Base-by-base conservation (phyloP, 2,888 invertebrate species). In the Creontiades dilutus region DNA sequence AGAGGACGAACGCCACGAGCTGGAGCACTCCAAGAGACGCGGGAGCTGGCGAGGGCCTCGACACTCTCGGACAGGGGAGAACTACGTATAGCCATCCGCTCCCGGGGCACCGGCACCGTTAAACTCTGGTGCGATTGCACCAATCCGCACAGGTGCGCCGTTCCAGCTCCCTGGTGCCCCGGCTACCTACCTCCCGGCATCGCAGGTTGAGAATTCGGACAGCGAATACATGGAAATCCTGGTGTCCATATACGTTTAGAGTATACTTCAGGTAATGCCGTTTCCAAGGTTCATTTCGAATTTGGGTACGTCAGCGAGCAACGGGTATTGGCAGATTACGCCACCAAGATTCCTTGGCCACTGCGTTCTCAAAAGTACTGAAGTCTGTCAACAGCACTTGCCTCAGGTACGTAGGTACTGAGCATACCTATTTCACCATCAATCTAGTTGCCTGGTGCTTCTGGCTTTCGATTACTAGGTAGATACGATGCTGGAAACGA, bases 1-100 rank as follows among this genome's bases (percentile, higher is more conserved):
- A n/a, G 91, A 90, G 61, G 91, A 90, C n/a, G 91, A 91, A 19
- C 89, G 85, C n/a, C 75, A 82, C 76, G 86, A 89, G 52, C 87
- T 90, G 23, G 91, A 90, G 27, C 90, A 89, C 27, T 87, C 90
- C 14, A 91, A 91, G 68, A 90, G 92, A 89, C 91, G 92, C 46
- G 91, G 90, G 68, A 91, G 90, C 78, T 90, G 91, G 87, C 68
- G 91, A 76, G 84, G 88, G 46, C 85, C 90, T 9, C 86, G 91
- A 76, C 91, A 91, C 47, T 89, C 92, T n/a, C 89, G 92, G 75
- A 90, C 92, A 0, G 92, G 91, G n/a, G 92, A 92, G 89, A 92
- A 92, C 90, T 92, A 92, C 90, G 92, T 92, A 28, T 92, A 90
- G 88, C 88, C 78, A 78, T 88, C 55, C 27, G 88, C 16, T 52